A percentile compares a stretch with the other conserved stretches of the same genome.
Evolutionary conservation across 1,140 invertebrate species (phyloP).

Genomic region (Drosophila bocki): DNA sequence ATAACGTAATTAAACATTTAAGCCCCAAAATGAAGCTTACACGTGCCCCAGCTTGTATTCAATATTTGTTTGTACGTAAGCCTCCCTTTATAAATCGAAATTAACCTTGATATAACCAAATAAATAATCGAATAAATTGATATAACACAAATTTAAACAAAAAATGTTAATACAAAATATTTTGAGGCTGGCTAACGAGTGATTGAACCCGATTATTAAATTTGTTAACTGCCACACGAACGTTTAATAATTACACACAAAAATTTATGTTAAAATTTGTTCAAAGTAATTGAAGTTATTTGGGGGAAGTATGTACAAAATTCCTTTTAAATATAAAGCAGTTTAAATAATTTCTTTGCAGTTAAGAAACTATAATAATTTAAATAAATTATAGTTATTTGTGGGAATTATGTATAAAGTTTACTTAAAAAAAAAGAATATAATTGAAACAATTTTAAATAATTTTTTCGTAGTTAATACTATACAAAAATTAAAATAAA

Average conservation of each 20-base stretch:
- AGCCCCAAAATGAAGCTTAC: constrained; percentile 48
- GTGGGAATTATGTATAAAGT: no score
- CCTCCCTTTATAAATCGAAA: constrained; percentile 60
- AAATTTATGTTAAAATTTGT: constrained; percentile 1
- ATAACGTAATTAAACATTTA: constrained; percentile 40
- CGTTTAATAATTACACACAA: background rate
- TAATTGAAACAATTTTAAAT: background rate
- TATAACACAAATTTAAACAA: constrained; percentile 38
- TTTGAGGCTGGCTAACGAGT: constrained; percentile 38
- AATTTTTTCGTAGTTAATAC: background rate
- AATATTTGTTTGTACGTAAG: constrained; percentile 19
- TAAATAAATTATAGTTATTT: no score
- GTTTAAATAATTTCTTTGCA: no score
- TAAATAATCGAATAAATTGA: constrained; percentile 44
- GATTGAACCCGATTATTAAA: constrained; percentile 9
- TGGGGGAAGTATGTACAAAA: background rate
- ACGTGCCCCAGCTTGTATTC: constrained; percentile 51
- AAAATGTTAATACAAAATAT: constrained; percentile 5
- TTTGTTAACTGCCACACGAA: constrained; percentile 15
- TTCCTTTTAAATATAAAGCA: no score
- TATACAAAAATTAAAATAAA: background rate
- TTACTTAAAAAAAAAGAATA: no score
- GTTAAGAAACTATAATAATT: no score
- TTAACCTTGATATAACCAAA: constrained; percentile 75
- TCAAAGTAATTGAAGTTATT: background rate